A percentile compares a stretch with the other conserved stretches of the same genome.
phyloP scores from a whole-genome alignment of 2,888 invertebrate genomes.

The Fabriciana adippe region DNA sequence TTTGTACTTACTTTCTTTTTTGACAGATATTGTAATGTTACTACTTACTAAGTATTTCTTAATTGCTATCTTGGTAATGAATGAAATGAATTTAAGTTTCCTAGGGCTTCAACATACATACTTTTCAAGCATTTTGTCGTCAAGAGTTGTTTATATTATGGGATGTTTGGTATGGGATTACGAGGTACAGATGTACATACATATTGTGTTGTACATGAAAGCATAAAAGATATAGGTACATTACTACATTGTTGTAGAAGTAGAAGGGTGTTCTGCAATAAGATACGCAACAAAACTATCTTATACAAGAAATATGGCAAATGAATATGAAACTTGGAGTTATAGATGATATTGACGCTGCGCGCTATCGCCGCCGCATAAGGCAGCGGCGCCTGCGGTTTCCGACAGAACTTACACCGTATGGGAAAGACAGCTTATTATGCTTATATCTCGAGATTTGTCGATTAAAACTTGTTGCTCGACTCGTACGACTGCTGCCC shows the following conservation, averaged over 20 bases:
- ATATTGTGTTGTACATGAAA: too few relatives aligned
- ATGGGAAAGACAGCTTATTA: constrained; percentile 25
- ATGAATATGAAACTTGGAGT: constrained; percentile 16
- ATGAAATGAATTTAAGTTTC: too few relatives aligned
- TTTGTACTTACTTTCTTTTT: too few relatives aligned
- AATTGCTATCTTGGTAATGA: too few relatives aligned
- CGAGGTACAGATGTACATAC: too few relatives aligned
- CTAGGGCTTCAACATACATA: too few relatives aligned
- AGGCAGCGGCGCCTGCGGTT: constrained; percentile 33
- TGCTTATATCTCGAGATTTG: constrained; percentile 26
- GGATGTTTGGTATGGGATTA: too few relatives aligned
- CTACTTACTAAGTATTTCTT: too few relatives aligned
- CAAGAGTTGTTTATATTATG: too few relatives aligned
- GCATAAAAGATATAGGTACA: too few relatives aligned
- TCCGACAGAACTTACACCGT: constrained; percentile 23
- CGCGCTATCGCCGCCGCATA: constrained; percentile 22
- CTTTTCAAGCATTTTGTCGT: too few relatives aligned
- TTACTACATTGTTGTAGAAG: neutral
- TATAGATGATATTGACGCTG: constrained; percentile 12
- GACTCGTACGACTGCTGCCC: constrained; percentile 14
- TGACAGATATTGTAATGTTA: too few relatives aligned
- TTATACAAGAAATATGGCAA: constrained; percentile 14
- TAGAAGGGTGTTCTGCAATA: neutral
- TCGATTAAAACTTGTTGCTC: constrained; percentile 24
- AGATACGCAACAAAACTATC: neutral